phyloP scores from a whole-genome alignment of 2,797 vertebrate species.

The Hafferia zeledoni region DNA sequence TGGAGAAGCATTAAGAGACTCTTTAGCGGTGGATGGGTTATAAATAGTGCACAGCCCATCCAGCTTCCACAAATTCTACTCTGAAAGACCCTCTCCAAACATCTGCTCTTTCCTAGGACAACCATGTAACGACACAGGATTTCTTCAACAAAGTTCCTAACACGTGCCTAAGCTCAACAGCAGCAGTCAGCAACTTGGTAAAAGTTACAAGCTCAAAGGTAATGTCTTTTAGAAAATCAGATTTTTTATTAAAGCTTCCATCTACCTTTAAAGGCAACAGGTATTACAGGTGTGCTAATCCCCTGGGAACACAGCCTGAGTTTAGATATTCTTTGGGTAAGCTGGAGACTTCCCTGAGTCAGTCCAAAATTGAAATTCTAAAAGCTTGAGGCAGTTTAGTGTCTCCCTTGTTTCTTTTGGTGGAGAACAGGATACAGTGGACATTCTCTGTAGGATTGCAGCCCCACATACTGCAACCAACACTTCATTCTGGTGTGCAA shows the following conservation, averaged over 20 bases:
- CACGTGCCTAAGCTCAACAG: neutral
- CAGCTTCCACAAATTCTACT: neutral
- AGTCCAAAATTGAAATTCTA: neutral
- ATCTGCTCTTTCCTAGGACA: neutral
- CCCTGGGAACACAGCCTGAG: neutral
- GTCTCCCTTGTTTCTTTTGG: neutral
- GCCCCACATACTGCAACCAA: neutral
- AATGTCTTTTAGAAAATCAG: neutral
- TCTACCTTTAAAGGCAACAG: neutral
- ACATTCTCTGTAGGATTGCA: neutral
- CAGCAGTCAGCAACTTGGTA: neutral
- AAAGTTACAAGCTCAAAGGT: neutral
- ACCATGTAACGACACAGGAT: neutral
- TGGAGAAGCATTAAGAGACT: slow-evolving; percentile 52
- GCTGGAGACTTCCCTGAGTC: neutral
- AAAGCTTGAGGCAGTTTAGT: neutral
- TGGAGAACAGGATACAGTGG: neutral
- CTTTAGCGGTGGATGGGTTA: slow-evolving; percentile 11
- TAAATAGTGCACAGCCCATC: neutral
- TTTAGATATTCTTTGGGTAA: neutral
- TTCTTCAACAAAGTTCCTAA: neutral
- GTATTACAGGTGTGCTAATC: neutral
- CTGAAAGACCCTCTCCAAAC: neutral
- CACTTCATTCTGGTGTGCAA: neutral
- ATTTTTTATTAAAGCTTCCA: neutral